Evolutionary conservation across 2,797 vertebrate species (phyloP), one percentile per base, ranked within the genome.

Genomic region (Philypnodon macrostomus): DNA sequence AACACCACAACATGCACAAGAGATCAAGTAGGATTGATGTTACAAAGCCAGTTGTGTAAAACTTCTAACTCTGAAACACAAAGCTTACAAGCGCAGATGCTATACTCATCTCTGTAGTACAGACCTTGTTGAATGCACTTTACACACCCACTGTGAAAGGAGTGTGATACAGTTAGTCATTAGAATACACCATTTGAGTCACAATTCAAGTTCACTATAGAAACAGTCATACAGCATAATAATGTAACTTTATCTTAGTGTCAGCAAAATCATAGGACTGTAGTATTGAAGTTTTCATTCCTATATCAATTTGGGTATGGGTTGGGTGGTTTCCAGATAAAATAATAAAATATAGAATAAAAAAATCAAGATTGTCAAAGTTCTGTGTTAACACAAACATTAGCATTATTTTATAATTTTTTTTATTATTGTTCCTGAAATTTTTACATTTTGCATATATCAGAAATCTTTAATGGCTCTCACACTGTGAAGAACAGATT

Each of bases 101-200:
- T 48, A 48, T 33, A 18, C 13, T 65, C 53, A 63, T 63, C 34
- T 58, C 35, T 18, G 67, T 45, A 57, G 31, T 24, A 47, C 2
- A 16, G 29, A 15, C 47, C 33, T 47, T 38, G 41, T 35, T 45
- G 36, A 39, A 26, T 13, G 23, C 18, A 47, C 47, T 30, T 61
- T 41, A 23, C 7, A 44, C 36, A 40, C 12, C 9, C 1, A 30
- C 33, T 41, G 30, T 30, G 41, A 18, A n/a, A 24, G 9, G 12
- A 31, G 40, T 5, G 15, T 16, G 35, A 39, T 21, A 47, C 2
- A 13, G 38, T 56, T 58, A 77, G 49, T 76, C 62, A 65, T 15
- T 42, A 24, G 16, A 9, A 31, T 30, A 14, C 44, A 15, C 6
- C 1, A 21, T 24, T 24, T 52, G 59, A 70, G 60, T 63, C 63